phyloP scores from a whole-genome alignment of 2,113 vertebrate genomes.

The Riparia riparia region DNA sequence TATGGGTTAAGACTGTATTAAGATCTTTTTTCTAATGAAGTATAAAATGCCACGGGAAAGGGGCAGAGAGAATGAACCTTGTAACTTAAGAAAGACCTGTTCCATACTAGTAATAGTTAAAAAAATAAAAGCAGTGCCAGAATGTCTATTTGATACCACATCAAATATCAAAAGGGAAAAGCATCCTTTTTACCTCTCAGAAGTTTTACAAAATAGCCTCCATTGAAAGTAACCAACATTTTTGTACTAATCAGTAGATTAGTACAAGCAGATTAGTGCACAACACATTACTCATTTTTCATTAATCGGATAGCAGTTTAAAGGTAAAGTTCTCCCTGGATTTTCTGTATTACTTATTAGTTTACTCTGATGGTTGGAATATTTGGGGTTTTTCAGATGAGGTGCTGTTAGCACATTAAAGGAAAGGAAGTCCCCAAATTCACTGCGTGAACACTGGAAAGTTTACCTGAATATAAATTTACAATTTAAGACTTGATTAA shows the following conservation, averaged over 20 bases:
- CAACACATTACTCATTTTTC: neutral
- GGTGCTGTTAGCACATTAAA: neutral
- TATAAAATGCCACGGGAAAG: neutral
- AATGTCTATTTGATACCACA: rapidly evolving
- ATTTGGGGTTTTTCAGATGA: neutral
- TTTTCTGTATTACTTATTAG: neutral
- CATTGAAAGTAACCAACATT: neutral
- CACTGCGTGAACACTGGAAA: neutral
- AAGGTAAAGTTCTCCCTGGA: neutral
- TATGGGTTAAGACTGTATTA: neutral
- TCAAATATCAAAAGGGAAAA: neutral
- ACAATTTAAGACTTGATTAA: neutral
- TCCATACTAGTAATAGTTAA: neutral
- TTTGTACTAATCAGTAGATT: neutral
- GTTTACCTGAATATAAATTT: neutral
- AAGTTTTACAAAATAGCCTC: neutral
- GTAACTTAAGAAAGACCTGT: neutral
- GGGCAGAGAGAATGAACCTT: neutral
- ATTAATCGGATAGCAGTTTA: neutral
- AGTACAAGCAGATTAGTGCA: neutral
- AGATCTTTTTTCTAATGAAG: neutral
- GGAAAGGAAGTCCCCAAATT: neutral
- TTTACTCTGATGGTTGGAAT: neutral
- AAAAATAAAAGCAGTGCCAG: neutral
- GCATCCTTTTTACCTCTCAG: neutral